phyloP scores from a whole-genome alignment of 2,888 invertebrate genomes.

The Drosophila testacea region DNA sequence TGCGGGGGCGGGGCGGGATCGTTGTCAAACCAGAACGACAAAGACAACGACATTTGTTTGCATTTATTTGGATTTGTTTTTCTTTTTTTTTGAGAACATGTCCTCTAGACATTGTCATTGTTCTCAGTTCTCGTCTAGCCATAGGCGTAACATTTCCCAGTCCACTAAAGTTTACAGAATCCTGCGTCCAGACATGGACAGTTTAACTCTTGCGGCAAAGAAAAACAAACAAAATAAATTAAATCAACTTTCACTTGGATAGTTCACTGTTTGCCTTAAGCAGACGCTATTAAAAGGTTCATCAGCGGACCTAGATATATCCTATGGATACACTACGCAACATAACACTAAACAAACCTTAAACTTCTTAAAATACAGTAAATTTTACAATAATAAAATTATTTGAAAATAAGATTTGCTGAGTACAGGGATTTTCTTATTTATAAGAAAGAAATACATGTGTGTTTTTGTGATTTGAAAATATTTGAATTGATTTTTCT shows the following conservation, averaged over 20 bases:
- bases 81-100: conserved; percentile 49
- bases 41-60: conserved; percentile 71
- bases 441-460: too few relatives aligned
- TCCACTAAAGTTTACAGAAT: neutral
- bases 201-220: conserved; percentile 12
- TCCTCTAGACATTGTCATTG: conserved; percentile 42
- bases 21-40: conserved; percentile 24
- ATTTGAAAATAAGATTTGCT: too few relatives aligned
- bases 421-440: too few relatives aligned
- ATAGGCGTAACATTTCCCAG: conserved; percentile 44
- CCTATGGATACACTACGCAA: too few relatives aligned
- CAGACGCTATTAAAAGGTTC: conserved; percentile 1
- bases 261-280: conserved; percentile 17
- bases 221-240: conserved; percentile 7
- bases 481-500: too few relatives aligned
- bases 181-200: neutral
- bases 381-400: too few relatives aligned
- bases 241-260: conserved; percentile 26
- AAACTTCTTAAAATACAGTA: too few relatives aligned
- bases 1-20: neutral
- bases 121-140: conserved; percentile 48
- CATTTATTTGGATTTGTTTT: conserved; percentile 63
- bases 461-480: too few relatives aligned
- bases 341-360: too few relatives aligned
- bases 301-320: neutral